Evolutionary conservation across 1,140 invertebrate species (phyloP), one percentile per base, ranked within the genome.

Genomic region (Neodiprion lecontei): DNA sequence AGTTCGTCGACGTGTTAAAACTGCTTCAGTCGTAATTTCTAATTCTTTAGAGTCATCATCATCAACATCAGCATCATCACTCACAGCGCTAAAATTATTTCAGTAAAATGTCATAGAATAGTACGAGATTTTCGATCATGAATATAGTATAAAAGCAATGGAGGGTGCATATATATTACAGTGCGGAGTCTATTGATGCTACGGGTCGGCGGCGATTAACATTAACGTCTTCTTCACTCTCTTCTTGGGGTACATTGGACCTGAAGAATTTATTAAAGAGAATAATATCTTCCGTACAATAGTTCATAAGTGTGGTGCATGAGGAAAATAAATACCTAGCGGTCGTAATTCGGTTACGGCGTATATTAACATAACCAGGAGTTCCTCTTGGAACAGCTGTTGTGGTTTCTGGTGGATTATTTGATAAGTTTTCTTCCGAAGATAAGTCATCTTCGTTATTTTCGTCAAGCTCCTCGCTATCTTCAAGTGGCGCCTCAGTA

Each of bases 291-390:
- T 10, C 1, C n/a, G n/a, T 14, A 76, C 66, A 40, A 76, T 23
- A 0, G 14, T 53, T 7, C 65, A 11, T 21, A 67, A 68, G 1
- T 21, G 17, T 21, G 0, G 14, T 67, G 72, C 23, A 49, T 40
- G n/a, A 48, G 12, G 5, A 53, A 53, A 21, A n/a, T 53, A 53
- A 10, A 53, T 10, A 82, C 71, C 86, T 82, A 8, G 89, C 81
- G 1, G 90, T 90, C 2, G 90, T 88, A 8, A 91, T 91, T 76
- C 91, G 88, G 0, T 87, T 80, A 66, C 94, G 88, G 71, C 92
- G 85, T 65, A 94, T 93, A 77, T 91, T 94, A 0, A 93, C 91
- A 72, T 94, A 95, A 79, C 80, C 87, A 8, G 86, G 86, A n/a
- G 86, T 87, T 8, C 78, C 79, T 78, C 83, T 78, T 91, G 91